Percentiles rank a stretch among this genome's conserved stretches.
phyloP scores from a whole-genome alignment of 2,113 vertebrate genomes.

The Tenrec ecaudatus region DNA sequence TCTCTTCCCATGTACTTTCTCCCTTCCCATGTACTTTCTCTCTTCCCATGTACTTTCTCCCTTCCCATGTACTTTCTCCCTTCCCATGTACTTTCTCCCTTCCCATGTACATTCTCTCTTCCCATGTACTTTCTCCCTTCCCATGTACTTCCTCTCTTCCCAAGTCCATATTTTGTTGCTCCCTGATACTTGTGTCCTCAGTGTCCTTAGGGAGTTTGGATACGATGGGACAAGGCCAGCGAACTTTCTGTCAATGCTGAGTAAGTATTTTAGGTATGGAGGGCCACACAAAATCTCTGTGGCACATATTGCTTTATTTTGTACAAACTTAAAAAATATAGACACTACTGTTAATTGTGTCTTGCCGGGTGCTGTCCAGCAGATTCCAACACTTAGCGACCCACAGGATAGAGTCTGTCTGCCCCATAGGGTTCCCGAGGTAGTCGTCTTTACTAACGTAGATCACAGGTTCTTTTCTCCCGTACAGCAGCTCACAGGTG shows the following conservation, averaged over 20 bases:
- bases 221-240: neutral
- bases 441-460: neutral
- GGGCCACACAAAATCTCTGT: neutral
- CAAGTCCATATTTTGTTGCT: neutral
- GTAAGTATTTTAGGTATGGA: neutral
- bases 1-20: neutral
- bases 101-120: too few species aligned
- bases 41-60: too few species aligned
- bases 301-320: neutral
- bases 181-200: neutral
- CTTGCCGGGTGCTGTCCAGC: neutral
- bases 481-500: neutral
- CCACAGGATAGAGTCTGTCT: neutral
- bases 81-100: too few species aligned
- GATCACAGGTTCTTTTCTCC: neutral
- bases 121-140: too few species aligned
- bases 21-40: neutral
- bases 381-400: neutral
- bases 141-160: neutral
- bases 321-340: neutral
- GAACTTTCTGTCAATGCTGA: neutral
- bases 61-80: too few species aligned
- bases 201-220: neutral
- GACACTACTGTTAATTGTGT: neutral
- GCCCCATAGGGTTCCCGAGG: neutral